Evolutionary conservation across 2,113 vertebrate species (phyloP), one percentile per base, ranked within the genome.

Genomic region (Todiramphus chloris): DNA sequence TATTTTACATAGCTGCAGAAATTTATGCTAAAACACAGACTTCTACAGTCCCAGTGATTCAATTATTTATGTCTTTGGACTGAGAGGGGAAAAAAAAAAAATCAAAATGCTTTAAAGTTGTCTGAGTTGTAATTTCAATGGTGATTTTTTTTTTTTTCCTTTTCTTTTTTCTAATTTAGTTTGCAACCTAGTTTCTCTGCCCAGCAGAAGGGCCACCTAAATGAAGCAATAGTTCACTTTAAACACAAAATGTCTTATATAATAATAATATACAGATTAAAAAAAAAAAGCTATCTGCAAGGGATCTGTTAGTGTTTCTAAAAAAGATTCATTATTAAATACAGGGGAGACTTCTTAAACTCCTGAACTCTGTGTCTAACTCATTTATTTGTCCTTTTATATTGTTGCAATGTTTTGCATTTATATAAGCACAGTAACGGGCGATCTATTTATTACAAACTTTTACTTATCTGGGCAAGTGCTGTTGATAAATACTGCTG

Each of bases 261-360:
- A 93, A 62, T 74, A 93, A 55, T 70, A 64, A 63, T 87, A 94
- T 51, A 43, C 75, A 93, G 83, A 31, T 56, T 24, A 24, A 16
- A n/a, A 24, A 48, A 23, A 46, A 90, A 90, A 95, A 91, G 37
- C 37, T 89, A 67, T 94, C 94, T 76, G 89, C 78, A 51, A 97
- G 90, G 87, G 96, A 93, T 94, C 88, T 96, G 93, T 87, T 84
- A 91, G 74, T 84, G 70, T 96, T 97, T 97, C 94, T 97, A 94
- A 96, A 82, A 44, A 94, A 81, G 92, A 97, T 93, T 94, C 87
- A 96, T 94, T 97, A 94, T 97, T 90, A 97, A 98, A 98, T 95
- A 94, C 69, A 82, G 73, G 89, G 92, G 87, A 97, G 96, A 96
- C 77, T 97, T 97, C 81, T 84, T 79, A 97, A 97, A 96, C 79